Conservation (phyloP, 2,797 vertebrate species). For the Pantherophis vulpinus region DNA sequence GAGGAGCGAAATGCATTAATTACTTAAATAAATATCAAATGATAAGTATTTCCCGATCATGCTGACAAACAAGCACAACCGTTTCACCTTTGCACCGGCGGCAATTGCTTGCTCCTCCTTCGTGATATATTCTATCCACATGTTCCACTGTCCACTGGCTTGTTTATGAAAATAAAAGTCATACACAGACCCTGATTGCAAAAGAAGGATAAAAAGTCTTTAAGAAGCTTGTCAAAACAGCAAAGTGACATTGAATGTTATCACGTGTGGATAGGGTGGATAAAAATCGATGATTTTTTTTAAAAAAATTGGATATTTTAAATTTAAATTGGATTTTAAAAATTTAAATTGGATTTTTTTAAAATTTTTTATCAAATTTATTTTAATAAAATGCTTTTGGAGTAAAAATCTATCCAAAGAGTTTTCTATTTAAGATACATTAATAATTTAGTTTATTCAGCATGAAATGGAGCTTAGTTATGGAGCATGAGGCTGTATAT, state of each 20-base stretch:
- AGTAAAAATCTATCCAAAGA: too few relatives aligned
- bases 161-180: conserved; percentile 89
- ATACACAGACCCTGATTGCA: conserved; percentile 82
- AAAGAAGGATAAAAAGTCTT: neutral
- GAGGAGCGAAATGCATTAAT: neutral
- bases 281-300: too few relatives aligned
- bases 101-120: conserved; percentile 79
- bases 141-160: conserved; percentile 81
- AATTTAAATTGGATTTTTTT: too few relatives aligned
- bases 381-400: too few relatives aligned
- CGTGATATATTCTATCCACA: conserved; percentile 85
- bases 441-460: too few relatives aligned
- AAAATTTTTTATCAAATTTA: too few relatives aligned
- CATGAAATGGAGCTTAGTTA: too few relatives aligned
- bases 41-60: neutral
- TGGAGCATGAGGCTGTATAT: too few relatives aligned
- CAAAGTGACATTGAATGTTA: neutral
- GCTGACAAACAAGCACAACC: too few relatives aligned
- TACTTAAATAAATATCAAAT: neutral
- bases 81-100: conserved; percentile 75
- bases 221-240: conserved; percentile 11
- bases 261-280: neutral
- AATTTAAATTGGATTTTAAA: too few relatives aligned
- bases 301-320: too few relatives aligned
- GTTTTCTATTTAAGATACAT: too few relatives aligned